Base-by-base conservation (phyloP, 2,797 vertebrate genomes). In the Xerus rutilus region DNA sequence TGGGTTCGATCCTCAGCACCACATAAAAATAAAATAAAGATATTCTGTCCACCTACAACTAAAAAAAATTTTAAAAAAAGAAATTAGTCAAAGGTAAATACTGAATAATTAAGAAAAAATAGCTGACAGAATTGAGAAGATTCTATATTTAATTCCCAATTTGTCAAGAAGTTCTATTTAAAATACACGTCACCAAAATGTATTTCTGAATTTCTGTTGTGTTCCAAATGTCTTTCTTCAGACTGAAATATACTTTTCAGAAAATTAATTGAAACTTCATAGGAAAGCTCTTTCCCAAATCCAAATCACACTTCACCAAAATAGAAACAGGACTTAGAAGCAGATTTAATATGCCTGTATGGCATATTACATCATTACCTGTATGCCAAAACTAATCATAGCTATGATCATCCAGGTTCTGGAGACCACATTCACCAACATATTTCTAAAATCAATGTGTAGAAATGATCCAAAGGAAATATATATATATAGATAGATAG, bases 251-350 rank as follows among this genome's bases (percentile, higher is more conserved):
- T 74, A n/a, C 69, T 45, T 92, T 88, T 81, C 12, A 88, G 35
- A 78, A 90, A 96, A 54, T 47, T 54, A 52, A 18, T 67, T 73
- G 21, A 47, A 84, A 82, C 52, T 95, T 86, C n/a, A 67, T 9
- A 90, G 2, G 11, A 84, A 23, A 59, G 23, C 7, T 90, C 4
- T 57, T 67, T 85, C 28, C 23, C 23, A 77, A 35, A 39, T 85
- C 25, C 18, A 59, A 84, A 77, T 88, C 39, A 81, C 20, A 35
- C 32, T 10, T 69, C 59, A 77, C 3, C 30, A 64, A 57, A 20
- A 59, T 0, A 77, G 20, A 4, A 28, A 20, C 18, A 83, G 39
- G 23, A 57, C 54, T 43, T 35, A 7, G 23, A 82, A 35, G 39
- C 21, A 35, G 9, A 73, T 14, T 5, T 49, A 20, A 2, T 54